These are phyloP conservation scores for Protobothrops flavoviridis DNA, from an alignment of 2,113 vertebrate genomes.

Conservation along the genomic window DNA sequence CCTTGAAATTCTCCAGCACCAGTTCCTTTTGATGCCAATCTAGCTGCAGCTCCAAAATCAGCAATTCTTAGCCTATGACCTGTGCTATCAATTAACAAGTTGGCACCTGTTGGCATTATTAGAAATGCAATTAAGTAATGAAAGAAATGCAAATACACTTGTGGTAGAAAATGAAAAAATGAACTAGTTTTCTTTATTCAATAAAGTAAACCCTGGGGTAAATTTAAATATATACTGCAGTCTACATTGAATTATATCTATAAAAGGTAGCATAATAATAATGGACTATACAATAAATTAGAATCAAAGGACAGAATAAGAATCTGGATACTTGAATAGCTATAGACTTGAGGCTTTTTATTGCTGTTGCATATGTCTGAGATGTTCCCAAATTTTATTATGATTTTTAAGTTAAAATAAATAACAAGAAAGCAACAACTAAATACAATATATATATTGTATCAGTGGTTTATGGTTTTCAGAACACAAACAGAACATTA, in stretches of 20 bases:
- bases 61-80: slow-evolving; percentile 88
- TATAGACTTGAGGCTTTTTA: not conserved
- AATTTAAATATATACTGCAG: not conserved
- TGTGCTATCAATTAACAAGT: slow-evolving; percentile 90
- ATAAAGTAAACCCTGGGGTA: not conserved
- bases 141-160: not conserved
- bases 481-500: not conserved
- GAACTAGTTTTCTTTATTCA: not conserved
- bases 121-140: slow-evolving; percentile 45
- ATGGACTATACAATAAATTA: not conserved
- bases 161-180: not conserved
- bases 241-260: not conserved
- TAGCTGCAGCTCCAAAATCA: slow-evolving; percentile 88
- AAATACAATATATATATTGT: not conserved
- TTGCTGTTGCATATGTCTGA: not conserved
- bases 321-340: not conserved
- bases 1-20: slow-evolving; percentile 92
- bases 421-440: not conserved
- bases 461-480: not conserved
- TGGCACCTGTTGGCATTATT: slow-evolving; percentile 79
- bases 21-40: slow-evolving; percentile 89
- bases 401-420: not conserved
- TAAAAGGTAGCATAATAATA: not conserved
- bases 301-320: not conserved
- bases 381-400: not conserved